Conservation (phyloP, 1,140 invertebrate species). For the Pemphigus obesinymphae region DNA sequence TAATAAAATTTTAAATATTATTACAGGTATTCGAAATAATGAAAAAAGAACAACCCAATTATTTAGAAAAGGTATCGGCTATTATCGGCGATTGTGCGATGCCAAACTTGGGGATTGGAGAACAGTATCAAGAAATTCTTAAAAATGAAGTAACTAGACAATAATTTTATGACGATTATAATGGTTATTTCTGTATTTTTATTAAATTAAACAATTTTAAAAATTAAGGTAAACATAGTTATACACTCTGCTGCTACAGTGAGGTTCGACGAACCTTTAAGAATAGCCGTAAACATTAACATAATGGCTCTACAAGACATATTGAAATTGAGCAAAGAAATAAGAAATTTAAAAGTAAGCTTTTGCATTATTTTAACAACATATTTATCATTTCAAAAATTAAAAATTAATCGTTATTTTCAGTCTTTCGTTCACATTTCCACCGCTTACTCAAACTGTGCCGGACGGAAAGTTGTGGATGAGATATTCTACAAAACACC, state of each 20-base stretch:
- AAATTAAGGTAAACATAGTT: slow-evolving; percentile 54
- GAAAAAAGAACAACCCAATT: slow-evolving; percentile 42
- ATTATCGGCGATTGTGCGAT: slow-evolving; percentile 58
- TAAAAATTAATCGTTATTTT: too few species aligned
- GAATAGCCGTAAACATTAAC: slow-evolving; percentile 60
- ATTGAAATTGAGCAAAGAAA: slow-evolving; percentile 46
- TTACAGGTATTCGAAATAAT: slow-evolving; percentile 42
- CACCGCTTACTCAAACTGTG: slow-evolving; percentile 66
- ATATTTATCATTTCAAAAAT: too few species aligned
- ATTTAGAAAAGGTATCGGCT: slow-evolving; percentile 43
- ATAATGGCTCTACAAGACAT: slow-evolving; percentile 60
- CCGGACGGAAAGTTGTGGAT: slow-evolving; percentile 56
- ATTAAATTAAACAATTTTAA: background rate
- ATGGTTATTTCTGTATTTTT: background rate
- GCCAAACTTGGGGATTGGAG: slow-evolving; percentile 54
- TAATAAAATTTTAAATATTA: background rate
- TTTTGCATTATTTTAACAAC: too few species aligned
- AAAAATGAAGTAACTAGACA: slow-evolving; percentile 56
- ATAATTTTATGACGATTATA: background rate
- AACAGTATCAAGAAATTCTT: slow-evolving; percentile 51
- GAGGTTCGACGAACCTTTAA: slow-evolving; percentile 77
- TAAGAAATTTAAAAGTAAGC: slow-evolving; percentile 1
- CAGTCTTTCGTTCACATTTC: slow-evolving; percentile 64
- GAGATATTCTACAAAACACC: slow-evolving; percentile 67
- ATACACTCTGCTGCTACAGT: slow-evolving; percentile 86